These are phyloP conservation scores for Orussus abietinus DNA, from an alignment of 1,140 invertebrate species.

Conservation along the genomic window DNA sequence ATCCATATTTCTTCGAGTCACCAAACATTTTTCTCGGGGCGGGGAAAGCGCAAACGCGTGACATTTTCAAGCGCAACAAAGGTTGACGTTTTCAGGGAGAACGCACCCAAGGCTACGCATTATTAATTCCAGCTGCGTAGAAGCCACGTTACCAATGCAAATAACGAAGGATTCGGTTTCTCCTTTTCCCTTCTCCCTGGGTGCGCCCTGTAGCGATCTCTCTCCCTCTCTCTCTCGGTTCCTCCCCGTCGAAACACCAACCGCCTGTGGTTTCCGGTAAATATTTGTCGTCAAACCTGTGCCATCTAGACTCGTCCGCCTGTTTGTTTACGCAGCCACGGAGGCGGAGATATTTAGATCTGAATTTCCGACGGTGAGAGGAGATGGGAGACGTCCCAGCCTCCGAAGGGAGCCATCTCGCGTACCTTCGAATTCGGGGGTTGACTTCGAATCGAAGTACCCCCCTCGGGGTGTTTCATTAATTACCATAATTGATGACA, in stretches of 20 bases:
- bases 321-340: slow-evolving; percentile 36
- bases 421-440: too few species aligned
- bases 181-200: neutral
- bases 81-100: neutral
- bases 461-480: too few species aligned
- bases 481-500: too few species aligned
- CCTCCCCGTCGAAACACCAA: slow-evolving; percentile 14
- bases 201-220: too few species aligned
- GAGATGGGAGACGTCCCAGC: too few species aligned
- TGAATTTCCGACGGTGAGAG: slow-evolving; percentile 29
- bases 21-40: too few species aligned
- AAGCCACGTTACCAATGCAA: slow-evolving; percentile 33
- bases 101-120: slow-evolving; percentile 4
- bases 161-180: slow-evolving; percentile 23
- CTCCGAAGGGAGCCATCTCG: too few species aligned
- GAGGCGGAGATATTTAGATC: slow-evolving; percentile 38
- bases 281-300: slow-evolving; percentile 40
- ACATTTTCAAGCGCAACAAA: too few species aligned
- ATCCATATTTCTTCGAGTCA: too few species aligned
- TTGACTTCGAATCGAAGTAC: too few species aligned
- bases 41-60: too few species aligned
- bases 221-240: slow-evolving; percentile 10
- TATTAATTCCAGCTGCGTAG: slow-evolving; percentile 20
- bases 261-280: slow-evolving; percentile 36
- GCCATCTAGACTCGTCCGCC: slow-evolving; percentile 24